phyloP scores from a whole-genome alignment of 2,113 vertebrate species.

The Cynocephalus volans region DNA sequence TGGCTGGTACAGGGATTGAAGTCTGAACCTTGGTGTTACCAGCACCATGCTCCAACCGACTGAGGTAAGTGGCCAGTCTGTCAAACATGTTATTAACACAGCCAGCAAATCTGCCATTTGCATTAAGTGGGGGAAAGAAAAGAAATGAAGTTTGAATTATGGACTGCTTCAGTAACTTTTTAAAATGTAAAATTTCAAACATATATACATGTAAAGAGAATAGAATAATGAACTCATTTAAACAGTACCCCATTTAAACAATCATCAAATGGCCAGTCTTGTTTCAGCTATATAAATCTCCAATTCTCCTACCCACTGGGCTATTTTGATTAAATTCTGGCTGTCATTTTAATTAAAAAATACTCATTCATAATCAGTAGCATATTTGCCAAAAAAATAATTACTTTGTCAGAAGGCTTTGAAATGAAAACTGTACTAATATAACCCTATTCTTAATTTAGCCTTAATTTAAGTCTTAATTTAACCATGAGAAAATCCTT shows the following conservation, averaged over 20 bases:
- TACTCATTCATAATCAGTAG: background rate
- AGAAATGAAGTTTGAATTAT: background rate
- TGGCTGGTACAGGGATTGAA: too few species aligned
- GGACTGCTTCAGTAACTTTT: background rate
- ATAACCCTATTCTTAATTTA: too few species aligned
- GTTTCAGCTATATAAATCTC: background rate
- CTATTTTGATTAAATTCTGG: too few species aligned
- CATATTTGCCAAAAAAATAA: background rate
- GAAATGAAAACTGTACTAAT: background rate
- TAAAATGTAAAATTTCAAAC: background rate
- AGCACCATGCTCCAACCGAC: too few species aligned
- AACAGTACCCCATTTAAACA: background rate
- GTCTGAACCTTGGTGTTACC: too few species aligned
- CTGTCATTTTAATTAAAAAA: background rate
- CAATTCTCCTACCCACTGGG: background rate
- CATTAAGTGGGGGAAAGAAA: background rate
- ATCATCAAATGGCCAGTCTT: background rate
- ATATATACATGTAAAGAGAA: background rate
- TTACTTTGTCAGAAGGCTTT: background rate
- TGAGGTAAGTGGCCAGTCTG: too few species aligned
- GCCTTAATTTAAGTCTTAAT: too few species aligned
- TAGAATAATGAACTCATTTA: background rate
- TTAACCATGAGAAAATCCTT: background rate
- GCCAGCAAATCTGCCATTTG: background rate
- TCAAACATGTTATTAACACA: background rate